Evolutionary conservation across 2,888 invertebrate genomes (phyloP), one percentile per base, ranked within the genome.

Genomic region (Sinodicranocentrus sp.): DNA sequence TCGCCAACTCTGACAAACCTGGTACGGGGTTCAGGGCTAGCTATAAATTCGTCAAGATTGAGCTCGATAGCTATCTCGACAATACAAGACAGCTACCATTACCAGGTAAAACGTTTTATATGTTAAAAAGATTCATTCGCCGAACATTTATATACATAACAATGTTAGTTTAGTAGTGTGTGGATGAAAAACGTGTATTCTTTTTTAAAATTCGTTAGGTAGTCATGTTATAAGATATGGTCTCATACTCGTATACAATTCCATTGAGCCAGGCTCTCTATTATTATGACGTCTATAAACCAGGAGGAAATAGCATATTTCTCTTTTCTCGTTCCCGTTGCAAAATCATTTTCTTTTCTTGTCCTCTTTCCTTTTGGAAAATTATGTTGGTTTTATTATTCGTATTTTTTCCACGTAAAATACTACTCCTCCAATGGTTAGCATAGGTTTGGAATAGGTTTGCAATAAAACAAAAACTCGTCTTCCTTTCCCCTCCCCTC

Each of bases 21-120:
- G 95, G 95, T 0, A 94, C 94, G 89, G 95, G 95, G 1, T 95
- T 95, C 90, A 94, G 94, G 89, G 95, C 95, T 82, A 93, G 93
- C 84, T 90, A 88, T 84, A 86, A 89, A 26, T 90, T 90, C 80
- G 85, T 85, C 61, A 84, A 86, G 72, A 85, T 88, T 71, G 85
- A 85, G 61, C 76, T 88, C 68, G 87, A 77, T 68, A 77, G 61
- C 57, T 77, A 68, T 44, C 77, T 77, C 39, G 77, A 77, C 68
- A 77, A 77, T 44, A 77, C 77, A 2, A 77, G 77, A 59, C 77
- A 77, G 13, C 67, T 59, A 13, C 77, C 68, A 19, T 23, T 77
- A 59, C 77, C 77, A 77, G 77, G 77, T 77, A 68, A 17, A 52
- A 54, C 5, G 5, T 19, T 33, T 33, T 33, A 33, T 33, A 33